Evolutionary conservation across 2,888 invertebrate species (phyloP).

Genomic region (Chloroclystis v-ata): DNA sequence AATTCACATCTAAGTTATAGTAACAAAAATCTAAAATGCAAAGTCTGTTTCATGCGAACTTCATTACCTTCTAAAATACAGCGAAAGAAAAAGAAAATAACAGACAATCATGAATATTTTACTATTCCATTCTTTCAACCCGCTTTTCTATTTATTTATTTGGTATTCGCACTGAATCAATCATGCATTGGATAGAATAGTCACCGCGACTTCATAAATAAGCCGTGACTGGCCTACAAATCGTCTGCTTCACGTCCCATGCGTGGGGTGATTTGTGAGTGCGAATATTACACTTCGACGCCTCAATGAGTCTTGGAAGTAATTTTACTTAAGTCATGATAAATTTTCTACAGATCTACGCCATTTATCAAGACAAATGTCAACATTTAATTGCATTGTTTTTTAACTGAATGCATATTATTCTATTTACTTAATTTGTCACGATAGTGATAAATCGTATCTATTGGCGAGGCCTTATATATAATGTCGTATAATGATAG

Average conservation of each 20-base stretch:
- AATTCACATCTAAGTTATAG: no score
- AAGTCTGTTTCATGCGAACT: neutral
- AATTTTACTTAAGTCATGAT: neutral
- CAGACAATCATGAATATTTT: conserved; percentile 4
- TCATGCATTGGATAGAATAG: conserved; percentile 41
- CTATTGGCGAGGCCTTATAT: no score
- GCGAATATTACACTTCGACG: conserved; percentile 8
- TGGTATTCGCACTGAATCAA: conserved; percentile 27
- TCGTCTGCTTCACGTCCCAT: conserved; percentile 5
- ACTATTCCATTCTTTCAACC: conserved; percentile 2
- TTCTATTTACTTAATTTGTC: no score
- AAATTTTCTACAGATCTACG: neutral
- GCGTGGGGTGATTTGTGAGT: conserved; percentile 6
- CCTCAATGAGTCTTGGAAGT: neutral
- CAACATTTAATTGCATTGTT: no score
- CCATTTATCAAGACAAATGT: no score
- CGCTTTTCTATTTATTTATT: conserved; percentile 9
- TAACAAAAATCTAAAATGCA: conserved; percentile 3
- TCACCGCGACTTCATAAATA: conserved; percentile 43
- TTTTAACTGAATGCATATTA: no score
- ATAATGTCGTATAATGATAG: no score
- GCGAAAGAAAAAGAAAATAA: neutral
- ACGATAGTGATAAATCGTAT: no score
- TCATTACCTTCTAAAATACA: neutral
- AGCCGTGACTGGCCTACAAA: conserved; percentile 33